Percentiles rank a stretch among this genome's conserved stretches.
phyloP scores from a whole-genome alignment of 2,797 vertebrate genomes.

The Craterocephalus amniculus region DNA sequence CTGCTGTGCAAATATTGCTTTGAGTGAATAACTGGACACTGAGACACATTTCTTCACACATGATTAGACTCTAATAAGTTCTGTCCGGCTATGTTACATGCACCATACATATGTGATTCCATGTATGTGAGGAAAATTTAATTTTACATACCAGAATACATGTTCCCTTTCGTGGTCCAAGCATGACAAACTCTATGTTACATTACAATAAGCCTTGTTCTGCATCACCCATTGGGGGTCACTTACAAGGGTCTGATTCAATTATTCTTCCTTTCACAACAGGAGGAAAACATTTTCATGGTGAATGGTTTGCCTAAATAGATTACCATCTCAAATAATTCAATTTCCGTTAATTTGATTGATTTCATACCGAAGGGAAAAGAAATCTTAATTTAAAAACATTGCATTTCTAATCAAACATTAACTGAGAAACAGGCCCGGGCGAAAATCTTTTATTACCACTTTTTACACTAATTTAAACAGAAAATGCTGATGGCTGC shows the following conservation, averaged over 20 bases:
- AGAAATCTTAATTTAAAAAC: constrained; percentile 79
- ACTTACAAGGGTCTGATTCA: constrained; percentile 77
- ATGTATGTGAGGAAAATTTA: constrained; percentile 29
- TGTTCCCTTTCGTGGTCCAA: constrained; percentile 37
- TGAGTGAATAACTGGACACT: neutral
- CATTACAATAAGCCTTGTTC: constrained; percentile 58
- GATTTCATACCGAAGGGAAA: constrained; percentile 74
- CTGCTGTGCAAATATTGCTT: constrained; percentile 39
- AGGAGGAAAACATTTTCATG: constrained; percentile 80
- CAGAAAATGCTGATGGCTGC: constrained; percentile 69
- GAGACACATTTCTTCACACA: constrained; percentile 12
- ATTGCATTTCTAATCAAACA: constrained; percentile 81
- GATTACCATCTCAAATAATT: constrained; percentile 82
- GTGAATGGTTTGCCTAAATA: constrained; percentile 78
- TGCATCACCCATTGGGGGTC: constrained; percentile 67
- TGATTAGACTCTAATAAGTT: constrained; percentile 27
- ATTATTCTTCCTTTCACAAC: constrained; percentile 78
- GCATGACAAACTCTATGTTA: constrained; percentile 61
- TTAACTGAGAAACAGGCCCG: constrained; percentile 67
- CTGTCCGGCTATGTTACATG: constrained; percentile 7
- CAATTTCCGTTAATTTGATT: constrained; percentile 81
- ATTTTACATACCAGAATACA: constrained; percentile 22
- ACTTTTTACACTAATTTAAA: constrained; percentile 72
- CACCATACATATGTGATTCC: constrained; percentile 3
- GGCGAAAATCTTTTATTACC: constrained; percentile 71